Base-by-base conservation (phyloP, 2,888 invertebrate genomes). In the Drosophila multiciliata region DNA sequence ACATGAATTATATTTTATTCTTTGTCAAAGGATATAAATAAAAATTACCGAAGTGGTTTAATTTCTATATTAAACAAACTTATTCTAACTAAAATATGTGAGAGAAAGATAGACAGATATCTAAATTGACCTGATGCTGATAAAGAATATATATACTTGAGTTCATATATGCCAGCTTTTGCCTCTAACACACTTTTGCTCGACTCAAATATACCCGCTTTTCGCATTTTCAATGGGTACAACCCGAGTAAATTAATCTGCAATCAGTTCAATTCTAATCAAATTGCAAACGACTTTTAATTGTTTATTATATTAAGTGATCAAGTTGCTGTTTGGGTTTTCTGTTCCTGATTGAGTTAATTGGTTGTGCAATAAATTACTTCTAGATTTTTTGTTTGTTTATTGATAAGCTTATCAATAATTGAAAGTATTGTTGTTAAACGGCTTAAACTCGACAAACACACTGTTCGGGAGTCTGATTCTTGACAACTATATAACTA, bases 291-390 rank as follows among this genome's bases (percentile, higher is more conserved):
- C 64, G 69, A 77, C 64, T 48, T 59, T 61, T 42, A 75, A 84
- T 76, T 84, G 74, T 62, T 77, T 55, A 76, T 78, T 70, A 59
- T 70, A 83, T 86, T 84, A 85, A 74, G 48, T 75, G 62, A 71
- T 85, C 75, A 74, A 60, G 32, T 40, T 48, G 49, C 26, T 26
- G 33, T 26, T n/a, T 36, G 15, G 33, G 53, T 48, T 35, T 12
- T 42, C 23, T 29, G 32, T 50, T 32, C 48, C 23, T 53, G 23
- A 66, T 50, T 67, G 50, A 38, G 23, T 32, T 17, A 42, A 48
- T 58, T 54, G 54, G 35, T 68, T 68, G 54, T 38, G 49, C 52
- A 52, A 60, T 42, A 60, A 53, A 52, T 29, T 8, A 63, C 57
- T 35, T 59, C 23, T 23, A 45, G 1, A 45, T 15, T 15, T 35